Base-by-base conservation (phyloP, 2,888 invertebrate genomes). In the Cephus spinipes region DNA sequence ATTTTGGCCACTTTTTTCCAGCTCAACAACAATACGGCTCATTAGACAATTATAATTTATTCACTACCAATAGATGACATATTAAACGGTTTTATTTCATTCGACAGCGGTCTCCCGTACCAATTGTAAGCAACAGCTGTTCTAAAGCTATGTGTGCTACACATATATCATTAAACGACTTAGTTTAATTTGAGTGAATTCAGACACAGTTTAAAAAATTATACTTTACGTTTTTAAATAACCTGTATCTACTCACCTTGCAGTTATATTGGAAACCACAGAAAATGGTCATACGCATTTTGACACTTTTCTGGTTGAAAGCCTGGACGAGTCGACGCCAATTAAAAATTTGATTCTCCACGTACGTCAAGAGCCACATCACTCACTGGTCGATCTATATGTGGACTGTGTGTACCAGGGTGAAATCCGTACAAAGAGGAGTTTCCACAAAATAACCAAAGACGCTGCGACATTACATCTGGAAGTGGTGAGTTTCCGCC, bases 261-360 rank as follows among this genome's bases (percentile, higher is more conserved):
- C 89, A 95, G 95, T 95, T n/a, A 93, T 94, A n/a, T 90, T 95
- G 82, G 95, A 95, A 89, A 94, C 93, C 9, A 90, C 94, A 0
- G 90, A 91, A 73, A 93, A 94, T 23, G 94, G 94, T 12, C 92
- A 93, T 79, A 89, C 93, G 4, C 93, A 94, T 79, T 92, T 93
- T 12, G 94, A 95, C 78, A 94, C 95, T 79, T 94, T 95, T 91
- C 92, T 93, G 11, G 92, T 95, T 33, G 94, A 94, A 36, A 92
- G 93, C 15, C 89, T 94, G 74, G 91, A 93, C 74, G 93, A 93
- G 32, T 92, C 93, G 1, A 92, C 93, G 6, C 89, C 94, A 0
- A 92, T 95, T 6, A 92, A 94, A 77, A 94, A 94, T 15, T 91
- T 95, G 34, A 92, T 94, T 69, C 85, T 94, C 73, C 89, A 92